These are phyloP conservation scores for Podarcis lilfordi DNA, from an alignment of 2,797 vertebrate species.

Conservation along the genomic window DNA sequence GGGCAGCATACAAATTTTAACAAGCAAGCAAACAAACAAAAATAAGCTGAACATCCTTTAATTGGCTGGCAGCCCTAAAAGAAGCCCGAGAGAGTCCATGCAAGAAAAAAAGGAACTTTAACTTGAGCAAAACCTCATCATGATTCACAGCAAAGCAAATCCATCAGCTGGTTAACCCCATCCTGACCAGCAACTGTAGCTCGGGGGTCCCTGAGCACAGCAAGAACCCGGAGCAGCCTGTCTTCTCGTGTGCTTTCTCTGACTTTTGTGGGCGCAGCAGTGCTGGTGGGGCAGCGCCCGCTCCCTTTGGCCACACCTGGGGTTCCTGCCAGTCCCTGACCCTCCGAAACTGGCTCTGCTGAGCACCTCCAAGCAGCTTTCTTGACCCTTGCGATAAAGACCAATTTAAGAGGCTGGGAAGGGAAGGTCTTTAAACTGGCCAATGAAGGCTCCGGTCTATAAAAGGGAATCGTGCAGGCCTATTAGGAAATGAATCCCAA, in stretches of 20 bases:
- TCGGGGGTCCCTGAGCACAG: background rate
- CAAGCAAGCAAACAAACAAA: background rate
- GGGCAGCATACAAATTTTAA: too few species aligned
- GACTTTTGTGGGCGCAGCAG: background rate
- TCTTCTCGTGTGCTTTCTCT: background rate
- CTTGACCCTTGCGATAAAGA: background rate
- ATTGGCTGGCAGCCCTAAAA: background rate
- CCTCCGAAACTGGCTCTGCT: background rate
- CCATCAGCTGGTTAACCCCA: background rate
- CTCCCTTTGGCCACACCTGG: background rate
- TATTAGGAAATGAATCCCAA: conserved; percentile 17
- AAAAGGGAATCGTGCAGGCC: conserved; percentile 10
- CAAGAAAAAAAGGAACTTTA: background rate
- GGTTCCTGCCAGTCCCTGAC: too few species aligned
- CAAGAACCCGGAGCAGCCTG: background rate
- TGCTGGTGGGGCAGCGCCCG: background rate
- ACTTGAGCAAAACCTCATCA: background rate
- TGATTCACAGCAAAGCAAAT: too few species aligned
- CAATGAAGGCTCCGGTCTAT: background rate
- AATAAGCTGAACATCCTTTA: background rate
- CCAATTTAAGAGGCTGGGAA: background rate
- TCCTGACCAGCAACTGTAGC: background rate
- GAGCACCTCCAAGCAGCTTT: background rate
- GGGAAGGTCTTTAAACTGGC: background rate
- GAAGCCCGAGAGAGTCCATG: background rate